Evolutionary conservation across 2,888 invertebrate genomes (phyloP), one percentile per base, ranked within the genome.

Genomic region (Mantis religiosa): DNA sequence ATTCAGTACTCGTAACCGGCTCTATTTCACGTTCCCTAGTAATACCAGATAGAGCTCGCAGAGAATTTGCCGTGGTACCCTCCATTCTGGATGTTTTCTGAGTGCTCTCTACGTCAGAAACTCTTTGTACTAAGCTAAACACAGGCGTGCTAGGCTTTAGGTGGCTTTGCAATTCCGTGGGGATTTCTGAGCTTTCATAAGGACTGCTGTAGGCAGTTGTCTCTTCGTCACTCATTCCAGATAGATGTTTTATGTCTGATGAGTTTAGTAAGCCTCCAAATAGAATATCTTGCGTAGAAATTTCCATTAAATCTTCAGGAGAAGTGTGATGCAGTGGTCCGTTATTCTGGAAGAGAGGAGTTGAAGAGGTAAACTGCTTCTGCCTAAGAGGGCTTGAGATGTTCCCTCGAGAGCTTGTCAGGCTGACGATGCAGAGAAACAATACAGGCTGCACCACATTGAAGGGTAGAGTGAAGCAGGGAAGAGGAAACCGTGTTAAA

Each of bases 401-500:
- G 20, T 7, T 28, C 27, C 20, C 28, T 81, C 28, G 28, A 20
- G 20, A 71, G 81, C 30, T 27, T 12, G 54, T 91, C 27, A 93
- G 90, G 83, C 27, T 30, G 27, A 84, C 30, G 84, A 87, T 28
- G 84, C 91, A 91, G 28, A 92, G 90, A 88, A 93, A 92, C 8
- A 93, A 90, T 71, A 93, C 90, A 15, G 93, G 91, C 91, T 93
- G 92, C 15, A 92, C 91, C 6, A 93, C 84, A 90, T 93, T 93
- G 91, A 93, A 93, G 28, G 94, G 93, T 89, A 93, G 91, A 0
- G 93, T 93, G 84, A 93, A 90, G 88, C 91, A 92, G 3, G 93
- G 93, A 47, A 93, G 90, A 89, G 92, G 90, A 91, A 92, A 89
- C 90, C 92, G 91, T 91, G 88, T 84, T n/a, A 90, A n/a, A 7